Evolutionary conservation across 1,140 invertebrate species (phyloP).

Genomic region (Lutraria rhynchaena): DNA sequence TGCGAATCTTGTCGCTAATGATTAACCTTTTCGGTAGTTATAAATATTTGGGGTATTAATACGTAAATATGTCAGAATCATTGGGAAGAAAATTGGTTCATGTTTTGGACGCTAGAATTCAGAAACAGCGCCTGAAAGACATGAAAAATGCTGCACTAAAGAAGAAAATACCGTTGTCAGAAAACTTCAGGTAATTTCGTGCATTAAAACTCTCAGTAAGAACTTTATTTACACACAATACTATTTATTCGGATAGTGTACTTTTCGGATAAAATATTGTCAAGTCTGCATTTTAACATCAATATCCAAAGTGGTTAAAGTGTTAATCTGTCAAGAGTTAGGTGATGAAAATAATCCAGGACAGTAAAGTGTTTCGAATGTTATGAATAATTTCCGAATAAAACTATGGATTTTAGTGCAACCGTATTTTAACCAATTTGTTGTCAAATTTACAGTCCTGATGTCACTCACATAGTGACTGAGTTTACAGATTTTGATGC

Average conservation of each 20-base stretch:
- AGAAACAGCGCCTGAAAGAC: slow-evolving; percentile 47
- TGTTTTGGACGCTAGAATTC: slow-evolving; percentile 45
- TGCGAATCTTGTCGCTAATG: too few species aligned
- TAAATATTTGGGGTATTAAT: too few species aligned
- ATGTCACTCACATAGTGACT: slow-evolving; percentile 42
- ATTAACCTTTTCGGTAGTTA: too few species aligned
- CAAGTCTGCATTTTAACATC: background rate
- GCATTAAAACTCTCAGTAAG: too few species aligned
- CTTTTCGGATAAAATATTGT: background rate
- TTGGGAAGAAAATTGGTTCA: background rate
- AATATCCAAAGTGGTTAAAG: background rate
- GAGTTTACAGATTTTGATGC: slow-evolving; percentile 36
- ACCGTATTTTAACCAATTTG: too few species aligned
- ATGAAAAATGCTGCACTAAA: slow-evolving; percentile 49
- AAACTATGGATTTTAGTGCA: too few species aligned
- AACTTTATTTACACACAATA: background rate
- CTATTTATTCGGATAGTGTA: background rate
- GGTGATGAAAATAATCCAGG: too few species aligned
- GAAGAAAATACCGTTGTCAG: slow-evolving; percentile 21
- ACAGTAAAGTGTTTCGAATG: too few species aligned
- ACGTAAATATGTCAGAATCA: slow-evolving; percentile 16
- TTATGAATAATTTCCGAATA: too few species aligned
- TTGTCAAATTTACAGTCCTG: slow-evolving; percentile 17
- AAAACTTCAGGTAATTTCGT: slow-evolving; percentile 15
- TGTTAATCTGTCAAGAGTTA: too few species aligned